A percentile compares a stretch with the other conserved stretches of the same genome.
These are phyloP conservation scores for Autographa pulchrina DNA, from an alignment of 2,888 invertebrate genomes.

Conservation along the genomic window DNA sequence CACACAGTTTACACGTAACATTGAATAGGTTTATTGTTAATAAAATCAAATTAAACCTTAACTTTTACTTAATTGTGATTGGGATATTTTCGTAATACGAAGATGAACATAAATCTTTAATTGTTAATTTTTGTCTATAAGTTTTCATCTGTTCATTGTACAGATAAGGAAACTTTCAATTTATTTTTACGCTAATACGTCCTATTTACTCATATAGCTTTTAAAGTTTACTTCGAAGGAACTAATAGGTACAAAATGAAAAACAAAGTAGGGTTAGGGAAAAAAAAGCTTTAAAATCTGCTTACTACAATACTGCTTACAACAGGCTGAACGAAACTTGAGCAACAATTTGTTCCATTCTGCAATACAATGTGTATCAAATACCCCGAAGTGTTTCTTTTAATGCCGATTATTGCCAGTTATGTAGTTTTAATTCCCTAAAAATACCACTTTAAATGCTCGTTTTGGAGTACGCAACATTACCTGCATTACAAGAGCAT, in stretches of 20 bases:
- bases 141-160: no score
- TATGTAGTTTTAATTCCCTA: background rate
- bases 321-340: background rate
- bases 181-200: no score
- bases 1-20: conserved; percentile 19
- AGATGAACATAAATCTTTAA: no score
- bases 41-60: conserved; percentile 28
- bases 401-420: background rate
- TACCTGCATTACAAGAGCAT: conserved; percentile 40
- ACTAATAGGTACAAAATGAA: no score
- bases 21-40: conserved; percentile 27
- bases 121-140: no score
- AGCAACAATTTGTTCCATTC: background rate
- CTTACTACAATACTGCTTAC: no score
- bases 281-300: background rate
- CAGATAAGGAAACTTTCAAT: no score
- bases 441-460: background rate
- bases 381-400: background rate
- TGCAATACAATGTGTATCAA: background rate
- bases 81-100: conserved; percentile 15
- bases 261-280: background rate
- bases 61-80: conserved; percentile 21
- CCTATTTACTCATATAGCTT: no score
- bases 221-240: no score
- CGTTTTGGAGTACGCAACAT: conserved; percentile 17